A percentile compares a stretch with the other conserved stretches of the same genome.
Evolutionary conservation across 92 coral and sea anemone genomes (phyloP).

Genomic region (Meandrina meandrites): DNA sequence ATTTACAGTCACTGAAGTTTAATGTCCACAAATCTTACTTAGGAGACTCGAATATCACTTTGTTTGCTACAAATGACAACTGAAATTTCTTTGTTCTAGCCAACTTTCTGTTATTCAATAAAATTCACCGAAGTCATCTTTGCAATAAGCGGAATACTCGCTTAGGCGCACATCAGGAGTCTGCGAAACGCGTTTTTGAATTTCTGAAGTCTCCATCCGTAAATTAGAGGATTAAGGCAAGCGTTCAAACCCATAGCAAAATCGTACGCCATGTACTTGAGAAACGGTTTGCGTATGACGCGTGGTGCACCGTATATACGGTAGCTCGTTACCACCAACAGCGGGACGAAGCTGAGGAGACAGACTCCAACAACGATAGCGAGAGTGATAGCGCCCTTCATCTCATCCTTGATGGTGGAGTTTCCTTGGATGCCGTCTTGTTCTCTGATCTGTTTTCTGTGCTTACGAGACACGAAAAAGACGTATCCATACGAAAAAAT

Average conservation of each 20-base stretch:
- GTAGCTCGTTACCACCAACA: neutral
- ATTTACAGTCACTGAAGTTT: neutral
- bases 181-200: neutral
- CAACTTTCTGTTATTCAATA: neutral
- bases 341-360: constrained; percentile 3
- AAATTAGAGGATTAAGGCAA: constrained; percentile 10
- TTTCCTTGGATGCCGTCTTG: neutral
- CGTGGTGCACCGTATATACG: neutral
- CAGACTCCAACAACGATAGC: constrained; percentile 9
- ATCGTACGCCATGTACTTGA: neutral
- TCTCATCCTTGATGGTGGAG: neutral
- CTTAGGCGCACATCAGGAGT: neutral
- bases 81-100: neutral
- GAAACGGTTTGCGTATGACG: neutral
- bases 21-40: neutral
- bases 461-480: neutral
- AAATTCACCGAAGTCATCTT: neutral
- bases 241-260: neutral
- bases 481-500: neutral
- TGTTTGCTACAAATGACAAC: neutral
- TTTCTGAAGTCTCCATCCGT: neutral
- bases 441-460: neutral
- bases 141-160: neutral
- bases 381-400: constrained; percentile 12
- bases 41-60: neutral